Evolutionary conservation across 1,140 invertebrate genomes (phyloP), one percentile per base, ranked within the genome.

Genomic region (Octopus sinensis): DNA sequence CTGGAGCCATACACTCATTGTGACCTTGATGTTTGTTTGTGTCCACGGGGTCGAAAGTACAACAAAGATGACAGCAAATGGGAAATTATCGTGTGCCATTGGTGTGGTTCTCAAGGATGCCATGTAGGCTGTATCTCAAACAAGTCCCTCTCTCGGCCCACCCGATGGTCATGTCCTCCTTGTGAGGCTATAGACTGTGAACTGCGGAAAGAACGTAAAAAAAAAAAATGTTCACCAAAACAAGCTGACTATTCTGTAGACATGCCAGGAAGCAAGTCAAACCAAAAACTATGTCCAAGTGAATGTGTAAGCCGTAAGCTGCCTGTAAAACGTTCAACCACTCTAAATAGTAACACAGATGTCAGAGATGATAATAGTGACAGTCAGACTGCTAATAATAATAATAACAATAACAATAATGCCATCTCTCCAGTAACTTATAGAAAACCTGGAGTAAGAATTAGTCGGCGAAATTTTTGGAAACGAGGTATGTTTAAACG

Each of bases 101-200:
- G 88, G 78, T 93, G 93, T 89, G 93, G 93, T 23, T 93, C 92
- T 0, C 91, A 92, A 86, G 93, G 93, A 53, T 91, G 91, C 54
- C 93, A 93, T 84, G 88, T 90, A 78, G 87, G 85, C 12, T 93
- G 93, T 87, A 73, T 17, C 30, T 73, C 68, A 12, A 73, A 73
- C 7, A 73, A 17, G 30, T n/a, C 9, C 68, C 17, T 23, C 6
- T 73, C 68, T 13, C 68, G 68, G 13, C 68, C 5, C 6, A 17
- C 30, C 13, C 68, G 68, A n/a, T 73, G 68, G 68, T 73, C 68
- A 73, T 73, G 68, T 73, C 7, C 17, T n/a, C 30, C 68, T 5
- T 73, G 68, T 13, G 13, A 13, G 17, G 17, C 30, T 73, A 73
- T 73, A n/a, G 68, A 73, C 30, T 13, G 13, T 17, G 68, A 73